Percentiles rank a stretch among this genome's conserved stretches.
These are phyloP conservation scores for Motacilla alba DNA, from an alignment of 2,113 vertebrate species.

Conservation along the genomic window DNA sequence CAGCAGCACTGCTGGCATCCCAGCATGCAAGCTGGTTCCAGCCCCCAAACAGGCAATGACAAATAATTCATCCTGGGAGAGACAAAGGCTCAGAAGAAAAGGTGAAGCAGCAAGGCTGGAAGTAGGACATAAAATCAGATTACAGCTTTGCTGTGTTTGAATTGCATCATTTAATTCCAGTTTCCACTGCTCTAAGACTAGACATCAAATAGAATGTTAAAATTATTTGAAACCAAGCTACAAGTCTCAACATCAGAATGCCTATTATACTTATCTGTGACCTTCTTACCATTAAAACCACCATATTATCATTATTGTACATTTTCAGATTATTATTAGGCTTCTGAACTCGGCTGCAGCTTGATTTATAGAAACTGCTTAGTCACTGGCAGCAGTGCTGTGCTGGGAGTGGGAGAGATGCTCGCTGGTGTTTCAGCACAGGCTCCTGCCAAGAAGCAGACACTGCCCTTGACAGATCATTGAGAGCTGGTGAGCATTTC, in stretches of 20 bases:
- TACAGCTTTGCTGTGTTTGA: conserved; percentile 23
- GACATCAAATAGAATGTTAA: conserved; percentile 32
- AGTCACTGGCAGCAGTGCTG: conserved; percentile 53
- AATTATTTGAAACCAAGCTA: conserved; percentile 27
- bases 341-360: conserved; percentile 46
- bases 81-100: not conserved
- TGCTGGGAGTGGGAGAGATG: conserved; percentile 19
- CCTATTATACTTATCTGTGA: conserved; percentile 53
- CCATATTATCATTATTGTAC: conserved; percentile 1
- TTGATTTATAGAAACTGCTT: conserved; percentile 65
- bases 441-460: conserved; percentile 43
- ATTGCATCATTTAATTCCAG: conserved; percentile 42
- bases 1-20: not conserved
- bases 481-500: not conserved
- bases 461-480: conserved; percentile 39
- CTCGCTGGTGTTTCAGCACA: not conserved
- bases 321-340: conserved; percentile 22
- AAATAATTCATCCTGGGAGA: not conserved
- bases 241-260: conserved; percentile 42
- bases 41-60: not conserved
- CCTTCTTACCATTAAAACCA: conserved; percentile 18
- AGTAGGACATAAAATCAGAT: conserved; percentile 4
- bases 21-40: not conserved
- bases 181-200: not conserved
- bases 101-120: conserved; percentile 7